These are phyloP conservation scores for Zaprionus lineosus DNA, from an alignment of 2,888 invertebrate genomes.

Conservation along the genomic window DNA sequence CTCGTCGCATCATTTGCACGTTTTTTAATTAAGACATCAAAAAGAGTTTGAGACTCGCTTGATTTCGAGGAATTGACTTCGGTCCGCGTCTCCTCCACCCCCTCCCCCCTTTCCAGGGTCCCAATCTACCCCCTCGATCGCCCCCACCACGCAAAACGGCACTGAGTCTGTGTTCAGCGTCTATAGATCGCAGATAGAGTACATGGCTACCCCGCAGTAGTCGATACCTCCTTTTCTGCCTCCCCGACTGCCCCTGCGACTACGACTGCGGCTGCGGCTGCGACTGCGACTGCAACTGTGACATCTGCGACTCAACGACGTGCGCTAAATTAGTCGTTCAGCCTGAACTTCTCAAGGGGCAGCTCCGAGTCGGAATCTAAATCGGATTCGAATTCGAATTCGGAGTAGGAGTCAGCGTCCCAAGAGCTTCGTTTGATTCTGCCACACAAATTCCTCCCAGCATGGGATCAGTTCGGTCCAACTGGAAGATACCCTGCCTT, in stretches of 20 bases:
- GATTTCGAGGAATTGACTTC: conserved; percentile 75
- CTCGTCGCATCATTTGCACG: conserved; percentile 69
- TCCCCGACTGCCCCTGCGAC: no score
- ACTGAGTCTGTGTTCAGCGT: conserved; percentile 44
- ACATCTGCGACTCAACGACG: conserved; percentile 50
- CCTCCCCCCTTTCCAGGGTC: conserved; percentile 10
- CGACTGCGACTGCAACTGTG: no score
- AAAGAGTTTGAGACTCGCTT: conserved; percentile 77
- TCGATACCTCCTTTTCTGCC: conserved; percentile 30
- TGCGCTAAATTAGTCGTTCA: conserved; percentile 67
- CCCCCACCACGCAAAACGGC: background rate
- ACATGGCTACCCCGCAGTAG: conserved; percentile 53
- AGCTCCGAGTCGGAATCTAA: conserved; percentile 1
- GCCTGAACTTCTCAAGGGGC: conserved; percentile 28
- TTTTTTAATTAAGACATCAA: conserved; percentile 79
- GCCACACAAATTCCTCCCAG: conserved; percentile 10
- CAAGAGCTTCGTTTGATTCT: conserved; percentile 11
- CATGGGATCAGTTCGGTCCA: no score
- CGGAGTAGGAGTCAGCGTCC: background rate
- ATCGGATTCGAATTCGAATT: background rate
- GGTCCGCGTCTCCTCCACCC: conserved; percentile 28
- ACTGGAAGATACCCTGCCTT: no score
- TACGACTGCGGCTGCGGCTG: no score
- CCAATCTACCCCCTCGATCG: no score
- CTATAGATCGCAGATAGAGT: conserved; percentile 69